Evolutionary conservation across 2,888 invertebrate genomes (phyloP), one percentile per base, ranked within the genome.

Genomic region (Eugnorisma glareosa): DNA sequence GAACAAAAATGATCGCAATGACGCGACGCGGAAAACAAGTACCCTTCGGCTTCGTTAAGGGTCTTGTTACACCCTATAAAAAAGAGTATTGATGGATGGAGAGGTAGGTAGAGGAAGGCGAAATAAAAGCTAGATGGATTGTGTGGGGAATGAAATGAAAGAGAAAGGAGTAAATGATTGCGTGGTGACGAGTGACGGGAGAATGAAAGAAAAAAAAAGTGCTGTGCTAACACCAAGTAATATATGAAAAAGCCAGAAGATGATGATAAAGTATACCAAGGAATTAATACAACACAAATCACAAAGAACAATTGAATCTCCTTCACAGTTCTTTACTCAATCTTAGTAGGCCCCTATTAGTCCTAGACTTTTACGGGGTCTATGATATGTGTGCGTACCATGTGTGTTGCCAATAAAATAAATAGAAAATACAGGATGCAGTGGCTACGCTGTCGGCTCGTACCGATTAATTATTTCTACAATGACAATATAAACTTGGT

Each of bases 371-470:
- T 75, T 79, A 79, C 35, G 75, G 61, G 18, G 67, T 67, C 43
- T 83, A 54, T 83, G 79, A 70, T 67, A 70, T 67, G 66, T 76
- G 79, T 61, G 40, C 51, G 43, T 59, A 57, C 64, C 37, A 54
- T 40, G 67, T 43, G 67, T 82, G 82, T 84, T 69, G 75, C 68
- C 72, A 84, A 76, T 82, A 84, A 84, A 75, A 84, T 82, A 82
- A 70, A 84, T 75, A 63, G 43, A 31, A 59, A 72, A 69, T 70
- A 72, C 85, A 84, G 82, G 85, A 75, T 84, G 69, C 72, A 70
- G 74, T 79, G 31, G 67, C 57, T 73, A 45, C 48, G 66, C 69
- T 63, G 81, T 73, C 51, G 69, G 61, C 67, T 70, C n/a, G 45
- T 37, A 81, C 51, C 76, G 37, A 84, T 85, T 84, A 83, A 81